Conservation (phyloP, 2,888 invertebrate species). For the Busseola fusca region DNA sequence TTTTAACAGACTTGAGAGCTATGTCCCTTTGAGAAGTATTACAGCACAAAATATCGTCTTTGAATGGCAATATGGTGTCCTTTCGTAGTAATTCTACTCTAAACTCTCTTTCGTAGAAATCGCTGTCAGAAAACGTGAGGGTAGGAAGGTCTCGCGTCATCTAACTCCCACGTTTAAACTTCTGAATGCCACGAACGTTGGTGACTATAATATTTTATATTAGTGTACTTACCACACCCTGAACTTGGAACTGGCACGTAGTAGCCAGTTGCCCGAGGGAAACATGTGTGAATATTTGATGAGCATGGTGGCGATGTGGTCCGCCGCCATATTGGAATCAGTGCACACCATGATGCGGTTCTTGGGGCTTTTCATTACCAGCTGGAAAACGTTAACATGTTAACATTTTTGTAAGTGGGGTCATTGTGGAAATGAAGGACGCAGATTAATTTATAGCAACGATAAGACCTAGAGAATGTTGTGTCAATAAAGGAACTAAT, state of each 20-base stretch:
- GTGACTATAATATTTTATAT: neutral
- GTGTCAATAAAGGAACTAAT: neutral
- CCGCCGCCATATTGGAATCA: slow-evolving; percentile 83
- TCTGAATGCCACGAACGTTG: neutral
- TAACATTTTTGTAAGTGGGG: neutral
- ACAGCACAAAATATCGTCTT: neutral
- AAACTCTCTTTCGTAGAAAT: neutral
- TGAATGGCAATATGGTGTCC: neutral
- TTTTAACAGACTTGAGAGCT: neutral
- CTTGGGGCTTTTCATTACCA: slow-evolving; percentile 62
- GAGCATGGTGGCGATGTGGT: slow-evolving; percentile 77
- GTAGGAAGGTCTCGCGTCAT: neutral
- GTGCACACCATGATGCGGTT: slow-evolving; percentile 81
- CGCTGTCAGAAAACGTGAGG: neutral
- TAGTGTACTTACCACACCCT: slow-evolving; percentile 73
- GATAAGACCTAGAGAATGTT: neutral
- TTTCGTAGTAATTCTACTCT: neutral
- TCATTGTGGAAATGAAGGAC: neutral
- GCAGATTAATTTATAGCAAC: neutral
- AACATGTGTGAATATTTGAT: slow-evolving; percentile 71
- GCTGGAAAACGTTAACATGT: slow-evolving; percentile 58
- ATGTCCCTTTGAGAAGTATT: neutral
- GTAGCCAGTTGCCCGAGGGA: slow-evolving; percentile 62
- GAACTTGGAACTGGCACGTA: slow-evolving; percentile 75
- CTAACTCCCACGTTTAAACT: neutral